phyloP scores from a whole-genome alignment of 2,797 vertebrate species.

The Sebastes diaconus region DNA sequence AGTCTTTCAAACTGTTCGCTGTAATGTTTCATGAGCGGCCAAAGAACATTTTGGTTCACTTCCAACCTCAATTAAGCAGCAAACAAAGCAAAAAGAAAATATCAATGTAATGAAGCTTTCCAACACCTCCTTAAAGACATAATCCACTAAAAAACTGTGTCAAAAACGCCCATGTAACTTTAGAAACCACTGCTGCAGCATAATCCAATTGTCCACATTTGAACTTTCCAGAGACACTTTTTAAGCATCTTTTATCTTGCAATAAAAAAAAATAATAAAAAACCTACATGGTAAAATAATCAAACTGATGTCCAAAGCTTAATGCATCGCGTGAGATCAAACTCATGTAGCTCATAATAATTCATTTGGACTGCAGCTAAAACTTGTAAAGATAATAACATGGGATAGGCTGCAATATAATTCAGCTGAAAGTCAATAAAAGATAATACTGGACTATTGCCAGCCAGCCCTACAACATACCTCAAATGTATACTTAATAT shows the following conservation, averaged over 20 bases:
- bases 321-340: not conserved
- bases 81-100: not conserved
- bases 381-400: not conserved
- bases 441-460: not conserved
- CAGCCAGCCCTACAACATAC: not conserved
- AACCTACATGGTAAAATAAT: not conserved
- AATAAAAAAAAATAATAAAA: too few species aligned
- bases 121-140: not conserved
- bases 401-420: not conserved
- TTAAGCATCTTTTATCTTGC: not conserved
- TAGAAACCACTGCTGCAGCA: not conserved
- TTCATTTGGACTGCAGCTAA: not conserved
- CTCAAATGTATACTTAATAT: not conserved
- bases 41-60: not conserved
- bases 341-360: not conserved
- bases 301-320: not conserved
- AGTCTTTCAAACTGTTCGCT: not conserved
- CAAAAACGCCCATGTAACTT: not conserved
- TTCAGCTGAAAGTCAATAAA: not conserved
- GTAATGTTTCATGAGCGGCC: not conserved
- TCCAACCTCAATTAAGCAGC: not conserved
- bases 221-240: not conserved
- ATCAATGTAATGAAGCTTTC: not conserved
- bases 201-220: not conserved
- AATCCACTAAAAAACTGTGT: not conserved